Evolutionary conservation across 1,140 invertebrate species (phyloP).

Genomic region (Octopus sinensis): DNA sequence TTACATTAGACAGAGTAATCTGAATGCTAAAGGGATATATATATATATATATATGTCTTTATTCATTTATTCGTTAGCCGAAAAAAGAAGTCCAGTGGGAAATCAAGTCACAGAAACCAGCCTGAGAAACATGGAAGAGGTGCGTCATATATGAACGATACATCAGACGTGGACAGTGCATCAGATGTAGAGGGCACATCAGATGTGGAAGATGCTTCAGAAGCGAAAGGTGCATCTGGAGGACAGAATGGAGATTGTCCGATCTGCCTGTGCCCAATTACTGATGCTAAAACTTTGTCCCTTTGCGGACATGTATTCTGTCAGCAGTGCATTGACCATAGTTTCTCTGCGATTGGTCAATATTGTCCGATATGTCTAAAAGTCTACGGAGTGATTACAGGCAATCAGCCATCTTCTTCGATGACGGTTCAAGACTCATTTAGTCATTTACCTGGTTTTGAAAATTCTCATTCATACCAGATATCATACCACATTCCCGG

Average conservation of each 20-base stretch:
- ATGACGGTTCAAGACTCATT: constrained; percentile 13
- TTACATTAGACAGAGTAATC: no score
- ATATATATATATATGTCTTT: no score
- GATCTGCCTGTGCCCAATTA: constrained; percentile 37
- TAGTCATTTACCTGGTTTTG: not conserved
- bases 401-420: constrained; percentile 40
- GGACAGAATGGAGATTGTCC: constrained; percentile 23
- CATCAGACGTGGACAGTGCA: no score
- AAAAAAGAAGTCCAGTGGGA: not conserved
- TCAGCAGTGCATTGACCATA: constrained; percentile 32
- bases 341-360: constrained; percentile 32
- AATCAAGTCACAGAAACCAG: not conserved
- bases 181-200: no score
- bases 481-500: no score
- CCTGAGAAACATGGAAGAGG: not conserved
- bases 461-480: no score
- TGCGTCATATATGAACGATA: no score
- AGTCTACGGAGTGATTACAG: constrained; percentile 38
- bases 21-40: no score
- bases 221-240: no score
- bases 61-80: not conserved
- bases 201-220: no score
- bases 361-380: constrained; percentile 44
- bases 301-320: constrained; percentile 42
- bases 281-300: constrained; percentile 24